Conservation (phyloP, 2,888 invertebrate genomes). For the Drosophila nr. perissopoda region DNA sequence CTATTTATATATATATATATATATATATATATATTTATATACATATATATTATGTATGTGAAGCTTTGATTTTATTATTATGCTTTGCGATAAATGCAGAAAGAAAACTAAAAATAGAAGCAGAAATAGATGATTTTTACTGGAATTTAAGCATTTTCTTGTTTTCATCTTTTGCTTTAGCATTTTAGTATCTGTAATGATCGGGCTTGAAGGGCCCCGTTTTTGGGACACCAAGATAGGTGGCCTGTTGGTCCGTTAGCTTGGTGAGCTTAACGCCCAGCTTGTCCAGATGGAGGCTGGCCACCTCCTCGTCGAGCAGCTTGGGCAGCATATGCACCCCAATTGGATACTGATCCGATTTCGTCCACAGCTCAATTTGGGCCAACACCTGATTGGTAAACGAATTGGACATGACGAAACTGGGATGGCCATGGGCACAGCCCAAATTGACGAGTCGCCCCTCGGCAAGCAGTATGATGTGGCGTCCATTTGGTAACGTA, state of each 20-base stretch:
- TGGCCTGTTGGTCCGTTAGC: slow-evolving; percentile 93
- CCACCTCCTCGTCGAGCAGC: slow-evolving; percentile 98
- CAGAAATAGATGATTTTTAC: slow-evolving; percentile 9
- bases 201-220: slow-evolving; percentile 99
- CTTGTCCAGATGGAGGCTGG: slow-evolving; percentile 96
- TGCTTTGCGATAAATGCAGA: slow-evolving; percentile 28
- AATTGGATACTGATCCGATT: slow-evolving; percentile 91
- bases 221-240: slow-evolving; percentile 94
- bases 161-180: background rate
- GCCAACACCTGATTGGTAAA: slow-evolving; percentile 99
- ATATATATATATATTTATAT: background rate
- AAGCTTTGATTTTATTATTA: slow-evolving; percentile 51
- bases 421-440: slow-evolving; percentile 99
- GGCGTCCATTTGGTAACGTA: slow-evolving; percentile 93
- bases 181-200: slow-evolving; percentile 94
- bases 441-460: slow-evolving; percentile 99
- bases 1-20: background rate
- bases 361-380: slow-evolving; percentile 99
- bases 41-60: too few species aligned
- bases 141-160: background rate
- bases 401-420: slow-evolving; percentile 99
- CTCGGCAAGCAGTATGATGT: slow-evolving; percentile 97
- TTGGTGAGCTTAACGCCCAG: slow-evolving; percentile 98
- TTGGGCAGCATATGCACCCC: slow-evolving; percentile 98
- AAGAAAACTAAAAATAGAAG: background rate